Conservation (phyloP, 2,888 invertebrate genomes). For the Panorpa germanica region DNA sequence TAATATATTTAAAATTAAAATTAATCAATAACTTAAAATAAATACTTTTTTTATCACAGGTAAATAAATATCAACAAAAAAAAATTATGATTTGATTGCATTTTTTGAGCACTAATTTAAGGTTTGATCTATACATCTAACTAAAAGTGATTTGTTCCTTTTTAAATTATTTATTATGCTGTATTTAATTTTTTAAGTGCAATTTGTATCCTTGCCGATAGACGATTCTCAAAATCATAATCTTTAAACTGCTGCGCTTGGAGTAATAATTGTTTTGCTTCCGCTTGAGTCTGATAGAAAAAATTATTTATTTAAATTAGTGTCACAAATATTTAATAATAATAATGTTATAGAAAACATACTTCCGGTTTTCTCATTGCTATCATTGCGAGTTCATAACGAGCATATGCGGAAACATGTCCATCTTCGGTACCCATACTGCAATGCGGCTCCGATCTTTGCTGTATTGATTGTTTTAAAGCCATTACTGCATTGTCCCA, state of each 20-base stretch:
- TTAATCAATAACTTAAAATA: no score
- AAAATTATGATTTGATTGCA: no score
- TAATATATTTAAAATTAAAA: no score
- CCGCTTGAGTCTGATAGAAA: conserved; percentile 27
- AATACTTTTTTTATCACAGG: no score
- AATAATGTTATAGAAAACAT: conserved; percentile 11
- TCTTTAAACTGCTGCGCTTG: conserved; percentile 35
- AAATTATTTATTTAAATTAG: conserved; percentile 10
- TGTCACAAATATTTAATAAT: conserved; percentile 5
- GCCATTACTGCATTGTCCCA: conserved; percentile 19
- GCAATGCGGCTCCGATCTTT: no score
- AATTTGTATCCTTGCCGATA: conserved; percentile 38
- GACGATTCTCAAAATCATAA: conserved; percentile 46
- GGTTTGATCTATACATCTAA: no score
- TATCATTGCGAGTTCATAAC: conserved; percentile 39
- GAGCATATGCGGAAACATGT: conserved; percentile 42
- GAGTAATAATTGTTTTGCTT: conserved; percentile 28
- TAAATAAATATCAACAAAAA: no score
- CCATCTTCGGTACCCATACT: conserved; percentile 26
- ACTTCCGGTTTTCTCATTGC: conserved; percentile 25
- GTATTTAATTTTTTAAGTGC: conserved; percentile 24
- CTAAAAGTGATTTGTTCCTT: no score
- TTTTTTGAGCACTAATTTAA: no score
- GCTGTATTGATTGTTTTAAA: no score
- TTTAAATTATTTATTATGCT: no score